Percentiles rank a stretch among this genome's conserved stretches.
Evolutionary conservation across 2,113 vertebrate genomes (phyloP).

Genomic region (Ranitomeya imitator): DNA sequence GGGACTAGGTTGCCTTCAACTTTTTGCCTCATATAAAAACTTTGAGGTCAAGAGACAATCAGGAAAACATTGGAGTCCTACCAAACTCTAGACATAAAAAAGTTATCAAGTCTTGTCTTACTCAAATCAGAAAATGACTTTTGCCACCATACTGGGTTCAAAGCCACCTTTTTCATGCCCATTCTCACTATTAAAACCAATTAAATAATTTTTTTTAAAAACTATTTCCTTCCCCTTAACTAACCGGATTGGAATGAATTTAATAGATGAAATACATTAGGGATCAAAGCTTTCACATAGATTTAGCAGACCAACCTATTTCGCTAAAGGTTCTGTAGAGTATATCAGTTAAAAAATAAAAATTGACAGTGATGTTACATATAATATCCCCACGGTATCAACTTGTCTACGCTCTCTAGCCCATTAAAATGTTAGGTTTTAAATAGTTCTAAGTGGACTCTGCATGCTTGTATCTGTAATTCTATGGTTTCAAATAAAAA

Average conservation of each 20-base stretch:
- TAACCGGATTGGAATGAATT: not conserved
- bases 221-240: not conserved
- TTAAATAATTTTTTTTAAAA: not conserved
- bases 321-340: not conserved
- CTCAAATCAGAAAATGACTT: not conserved
- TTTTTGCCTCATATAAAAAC: not conserved
- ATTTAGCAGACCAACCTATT: not conserved
- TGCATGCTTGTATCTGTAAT: not conserved
- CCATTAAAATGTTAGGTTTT: not conserved
- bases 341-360: not conserved
- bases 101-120: not conserved
- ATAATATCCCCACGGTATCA: not conserved
- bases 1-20: not conserved
- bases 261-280: constrained; percentile 15
- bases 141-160: constrained; percentile 8
- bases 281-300: not conserved
- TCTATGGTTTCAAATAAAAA: not conserved
- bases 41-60: not conserved
- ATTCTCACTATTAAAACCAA: not conserved
- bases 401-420: not conserved
- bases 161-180: constrained; percentile 2
- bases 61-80: not conserved
- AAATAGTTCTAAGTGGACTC: not conserved
- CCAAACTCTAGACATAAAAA: not conserved
- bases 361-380: not conserved